These are phyloP conservation scores for Mus pahari DNA, from an alignment of 2,113 vertebrate genomes.

Conservation along the genomic window DNA sequence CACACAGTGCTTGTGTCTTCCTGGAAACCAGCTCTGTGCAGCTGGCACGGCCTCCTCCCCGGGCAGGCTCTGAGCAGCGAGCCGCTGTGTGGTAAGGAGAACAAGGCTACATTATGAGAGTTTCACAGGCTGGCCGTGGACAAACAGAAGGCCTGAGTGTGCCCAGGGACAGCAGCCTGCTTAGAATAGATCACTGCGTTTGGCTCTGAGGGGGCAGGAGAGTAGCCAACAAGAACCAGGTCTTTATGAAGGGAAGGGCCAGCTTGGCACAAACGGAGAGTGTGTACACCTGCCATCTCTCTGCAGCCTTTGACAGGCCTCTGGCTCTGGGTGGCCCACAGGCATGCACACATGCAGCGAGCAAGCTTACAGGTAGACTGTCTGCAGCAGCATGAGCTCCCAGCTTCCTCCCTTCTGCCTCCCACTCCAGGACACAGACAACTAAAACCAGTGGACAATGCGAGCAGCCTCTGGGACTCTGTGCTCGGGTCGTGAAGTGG, in stretches of 20 bases:
- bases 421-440: background rate
- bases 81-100: background rate
- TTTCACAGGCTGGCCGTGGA: background rate
- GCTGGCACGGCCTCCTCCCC: background rate
- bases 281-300: background rate
- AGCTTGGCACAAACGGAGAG: background rate
- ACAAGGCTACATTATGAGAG: slow-evolving; percentile 58
- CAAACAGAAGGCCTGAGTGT: slow-evolving; percentile 57
- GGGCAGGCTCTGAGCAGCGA: background rate
- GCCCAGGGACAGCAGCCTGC: background rate
- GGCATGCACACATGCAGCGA: fast-evolving
- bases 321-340: background rate
- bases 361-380: background rate
- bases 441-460: background rate
- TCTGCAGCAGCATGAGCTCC: fast-evolving
- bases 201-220: background rate
- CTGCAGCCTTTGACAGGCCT: background rate
- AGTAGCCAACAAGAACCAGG: slow-evolving; percentile 44
- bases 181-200: slow-evolving; percentile 34
- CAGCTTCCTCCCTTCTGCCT: background rate
- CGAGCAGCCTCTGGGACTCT: background rate
- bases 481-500: background rate
- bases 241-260: slow-evolving; percentile 47
- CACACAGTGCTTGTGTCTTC: background rate
- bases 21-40: background rate